Evolutionary conservation across 2,113 vertebrate genomes (phyloP).

Genomic region (Alouatta palliata): DNA sequence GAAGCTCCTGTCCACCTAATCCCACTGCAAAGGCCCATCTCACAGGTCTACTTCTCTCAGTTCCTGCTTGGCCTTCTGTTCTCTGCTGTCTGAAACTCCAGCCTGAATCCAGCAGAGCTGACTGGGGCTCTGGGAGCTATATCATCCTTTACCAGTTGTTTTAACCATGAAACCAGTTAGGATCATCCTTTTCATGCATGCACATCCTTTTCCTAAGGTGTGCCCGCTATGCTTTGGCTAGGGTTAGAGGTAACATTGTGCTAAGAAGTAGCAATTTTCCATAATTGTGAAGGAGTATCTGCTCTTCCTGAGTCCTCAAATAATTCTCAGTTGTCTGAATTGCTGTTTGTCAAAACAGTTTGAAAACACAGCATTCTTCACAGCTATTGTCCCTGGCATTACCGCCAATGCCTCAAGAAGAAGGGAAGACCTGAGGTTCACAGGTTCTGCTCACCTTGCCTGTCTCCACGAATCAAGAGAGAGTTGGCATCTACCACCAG

Average conservation of each 20-base stretch:
- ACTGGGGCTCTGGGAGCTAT: neutral
- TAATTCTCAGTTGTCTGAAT: neutral
- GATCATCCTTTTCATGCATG: neutral
- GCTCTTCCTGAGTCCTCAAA: neutral
- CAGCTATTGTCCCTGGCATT: neutral
- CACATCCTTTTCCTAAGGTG: neutral
- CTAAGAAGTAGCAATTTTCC: no score
- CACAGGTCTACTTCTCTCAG: neutral
- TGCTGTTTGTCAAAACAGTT: neutral
- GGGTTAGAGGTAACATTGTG: neutral
- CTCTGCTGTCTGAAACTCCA: neutral
- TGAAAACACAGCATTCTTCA: neutral
- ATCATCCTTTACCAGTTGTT: neutral
- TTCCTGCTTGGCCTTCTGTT: neutral
- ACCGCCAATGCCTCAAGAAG: neutral
- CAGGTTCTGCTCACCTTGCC: neutral
- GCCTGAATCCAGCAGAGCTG: neutral
- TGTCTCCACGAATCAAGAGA: neutral
- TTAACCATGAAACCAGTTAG: neutral
- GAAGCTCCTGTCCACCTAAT: neutral
- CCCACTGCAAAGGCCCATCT: neutral
- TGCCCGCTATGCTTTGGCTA: rapidly evolving
- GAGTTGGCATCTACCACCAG: neutral
- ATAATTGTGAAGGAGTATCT: neutral
- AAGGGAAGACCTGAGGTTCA: neutral